Conservation (phyloP, 2,797 vertebrate species). For the Malurus leucopterus region DNA sequence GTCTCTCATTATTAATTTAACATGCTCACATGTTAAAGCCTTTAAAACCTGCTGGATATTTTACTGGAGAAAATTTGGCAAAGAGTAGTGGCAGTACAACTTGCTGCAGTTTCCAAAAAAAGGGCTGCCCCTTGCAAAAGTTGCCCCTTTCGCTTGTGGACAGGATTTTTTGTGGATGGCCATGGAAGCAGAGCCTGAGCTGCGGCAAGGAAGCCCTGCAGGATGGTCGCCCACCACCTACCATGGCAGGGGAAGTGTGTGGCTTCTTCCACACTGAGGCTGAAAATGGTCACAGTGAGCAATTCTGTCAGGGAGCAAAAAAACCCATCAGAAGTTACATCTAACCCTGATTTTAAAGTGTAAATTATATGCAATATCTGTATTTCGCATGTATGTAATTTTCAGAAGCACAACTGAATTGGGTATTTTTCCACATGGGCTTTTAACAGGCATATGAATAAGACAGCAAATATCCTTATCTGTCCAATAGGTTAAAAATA, state of each 20-base stretch:
- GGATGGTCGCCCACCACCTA: not conserved
- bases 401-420: not conserved
- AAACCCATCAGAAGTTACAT: not conserved
- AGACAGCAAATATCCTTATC: not conserved
- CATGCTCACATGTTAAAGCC: accelerated
- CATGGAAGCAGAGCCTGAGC: accelerated
- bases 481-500: not conserved
- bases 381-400: not conserved
- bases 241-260: not conserved
- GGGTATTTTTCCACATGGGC: not conserved
- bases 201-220: accelerated
- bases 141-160: not conserved
- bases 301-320: not conserved
- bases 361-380: not conserved
- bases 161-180: not conserved
- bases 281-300: not conserved
- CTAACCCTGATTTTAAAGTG: not conserved
- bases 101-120: not conserved
- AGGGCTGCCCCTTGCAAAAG: not conserved
- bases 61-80: not conserved
- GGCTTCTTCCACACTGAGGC: not conserved
- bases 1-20: not conserved
- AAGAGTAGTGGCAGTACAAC: not conserved
- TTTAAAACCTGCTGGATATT: not conserved
- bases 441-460: not conserved